These are phyloP conservation scores for Casuarius casuarius DNA, from an alignment of 2,113 vertebrate species.

Conservation along the genomic window DNA sequence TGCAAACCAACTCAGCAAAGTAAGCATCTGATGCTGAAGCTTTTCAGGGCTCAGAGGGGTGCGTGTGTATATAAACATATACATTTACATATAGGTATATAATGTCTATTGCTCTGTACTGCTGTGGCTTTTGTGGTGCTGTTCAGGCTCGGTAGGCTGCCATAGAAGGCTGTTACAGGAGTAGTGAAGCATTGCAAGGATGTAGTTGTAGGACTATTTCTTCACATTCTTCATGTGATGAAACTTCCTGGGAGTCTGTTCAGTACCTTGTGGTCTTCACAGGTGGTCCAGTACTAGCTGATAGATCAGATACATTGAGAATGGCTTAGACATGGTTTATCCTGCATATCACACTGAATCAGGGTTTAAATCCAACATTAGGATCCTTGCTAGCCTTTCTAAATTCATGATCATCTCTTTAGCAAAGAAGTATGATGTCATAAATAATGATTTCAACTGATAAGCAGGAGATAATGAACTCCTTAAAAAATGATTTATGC, in stretches of 20 bases:
- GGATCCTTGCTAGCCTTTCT: not conserved
- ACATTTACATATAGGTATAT: not conserved
- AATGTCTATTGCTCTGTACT: fast-evolving
- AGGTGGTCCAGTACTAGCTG: not conserved
- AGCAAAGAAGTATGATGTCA: not conserved
- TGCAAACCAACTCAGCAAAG: not conserved
- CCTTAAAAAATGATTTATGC: not conserved
- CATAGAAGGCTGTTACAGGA: not conserved
- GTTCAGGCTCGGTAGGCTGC: not conserved
- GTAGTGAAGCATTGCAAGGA: not conserved
- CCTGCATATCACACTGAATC: not conserved
- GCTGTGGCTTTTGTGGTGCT: not conserved
- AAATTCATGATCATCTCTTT: not conserved
- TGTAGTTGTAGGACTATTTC: not conserved
- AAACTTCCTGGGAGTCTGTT: not conserved
- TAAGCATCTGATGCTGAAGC: not conserved
- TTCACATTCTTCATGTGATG: not conserved
- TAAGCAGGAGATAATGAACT: not conserved
- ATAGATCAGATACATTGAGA: not conserved
- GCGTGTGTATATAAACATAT: not conserved
- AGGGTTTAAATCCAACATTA: not conserved
- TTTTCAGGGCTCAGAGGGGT: not conserved
- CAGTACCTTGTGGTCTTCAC: not conserved
- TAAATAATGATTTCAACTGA: not conserved
- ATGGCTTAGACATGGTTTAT: not conserved